Conservation (phyloP, 1,140 invertebrate species). For the Apis cerana region DNA sequence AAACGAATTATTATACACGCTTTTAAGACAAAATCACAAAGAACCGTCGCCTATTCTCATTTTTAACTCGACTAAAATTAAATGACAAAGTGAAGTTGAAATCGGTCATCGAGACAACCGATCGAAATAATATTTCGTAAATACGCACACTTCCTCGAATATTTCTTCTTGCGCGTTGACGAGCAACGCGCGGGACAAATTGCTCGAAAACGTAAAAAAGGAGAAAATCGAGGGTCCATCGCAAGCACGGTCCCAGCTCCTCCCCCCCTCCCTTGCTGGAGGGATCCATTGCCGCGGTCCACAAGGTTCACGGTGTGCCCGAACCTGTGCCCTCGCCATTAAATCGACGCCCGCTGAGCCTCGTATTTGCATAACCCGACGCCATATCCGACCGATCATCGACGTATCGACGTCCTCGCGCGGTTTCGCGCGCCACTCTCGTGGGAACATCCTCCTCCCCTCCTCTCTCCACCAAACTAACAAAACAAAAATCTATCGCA, state of each 20-base stretch:
- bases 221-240: slow-evolving; percentile 29
- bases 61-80: too few species aligned
- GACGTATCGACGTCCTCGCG: slow-evolving; percentile 65
- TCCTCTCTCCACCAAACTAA: too few species aligned
- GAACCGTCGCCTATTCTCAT: too few species aligned
- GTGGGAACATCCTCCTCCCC: slow-evolving; percentile 35
- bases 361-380: slow-evolving; percentile 76
- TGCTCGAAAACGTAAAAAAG: background rate
- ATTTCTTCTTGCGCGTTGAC: too few species aligned
- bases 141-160: background rate
- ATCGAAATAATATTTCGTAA: too few species aligned
- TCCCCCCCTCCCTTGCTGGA: slow-evolving; percentile 31
- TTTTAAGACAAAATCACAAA: too few species aligned
- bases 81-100: too few species aligned
- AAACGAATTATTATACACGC: too few species aligned
- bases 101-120: too few species aligned
- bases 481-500: too few species aligned
- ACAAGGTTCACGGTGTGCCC: slow-evolving; percentile 16
- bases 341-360: slow-evolving; percentile 78
- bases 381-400: slow-evolving; percentile 64
- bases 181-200: background rate
- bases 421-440: slow-evolving; percentile 11
- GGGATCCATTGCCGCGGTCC: slow-evolving; percentile 53
- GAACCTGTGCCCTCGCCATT: slow-evolving; percentile 67
- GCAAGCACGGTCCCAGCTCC: slow-evolving; percentile 55